Percentiles rank a stretch among this genome's conserved stretches.
These are phyloP conservation scores for Pelodytes ibericus DNA, from an alignment of 2,797 vertebrate species.

Conservation along the genomic window DNA sequence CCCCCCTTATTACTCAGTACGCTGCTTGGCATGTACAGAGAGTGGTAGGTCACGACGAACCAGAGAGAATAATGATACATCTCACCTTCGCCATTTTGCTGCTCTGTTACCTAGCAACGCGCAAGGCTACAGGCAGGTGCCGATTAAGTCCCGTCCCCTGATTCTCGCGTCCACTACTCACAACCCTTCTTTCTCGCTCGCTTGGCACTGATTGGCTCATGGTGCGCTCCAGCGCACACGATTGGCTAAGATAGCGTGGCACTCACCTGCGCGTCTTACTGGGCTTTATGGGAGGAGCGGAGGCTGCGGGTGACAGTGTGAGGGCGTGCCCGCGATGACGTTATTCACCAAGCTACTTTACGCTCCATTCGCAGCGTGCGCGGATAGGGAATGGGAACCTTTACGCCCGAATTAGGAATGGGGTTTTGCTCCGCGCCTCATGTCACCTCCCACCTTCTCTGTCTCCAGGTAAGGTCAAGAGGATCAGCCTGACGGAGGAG, in stretches of 20 bases:
- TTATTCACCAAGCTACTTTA: constrained; percentile 26
- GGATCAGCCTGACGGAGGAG: constrained; percentile 29
- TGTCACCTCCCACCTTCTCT: constrained; percentile 25
- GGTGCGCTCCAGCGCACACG: accelerated
- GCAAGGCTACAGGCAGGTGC: background rate
- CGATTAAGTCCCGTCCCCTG: background rate
- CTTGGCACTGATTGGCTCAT: background rate
- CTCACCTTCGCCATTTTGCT: background rate
- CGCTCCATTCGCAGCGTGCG: background rate
- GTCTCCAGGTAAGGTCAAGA: constrained; percentile 50
- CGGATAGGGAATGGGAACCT: background rate
- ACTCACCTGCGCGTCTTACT: background rate
- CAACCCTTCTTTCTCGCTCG: too few relatives aligned
- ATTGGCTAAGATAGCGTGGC: background rate
- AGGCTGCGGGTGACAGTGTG: background rate
- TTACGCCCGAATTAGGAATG: constrained; percentile 13
- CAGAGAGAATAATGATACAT: too few relatives aligned
- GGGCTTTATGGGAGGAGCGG: constrained; percentile 21
- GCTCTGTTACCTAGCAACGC: background rate
- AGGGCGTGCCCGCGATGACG: background rate
- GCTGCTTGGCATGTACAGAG: too few relatives aligned
- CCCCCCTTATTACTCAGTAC: too few relatives aligned
- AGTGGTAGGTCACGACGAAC: too few relatives aligned
- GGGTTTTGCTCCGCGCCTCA: background rate
- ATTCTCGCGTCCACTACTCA: background rate